phyloP scores from a whole-genome alignment of 2,113 vertebrate genomes.

The Centrocercus urophasianus region DNA sequence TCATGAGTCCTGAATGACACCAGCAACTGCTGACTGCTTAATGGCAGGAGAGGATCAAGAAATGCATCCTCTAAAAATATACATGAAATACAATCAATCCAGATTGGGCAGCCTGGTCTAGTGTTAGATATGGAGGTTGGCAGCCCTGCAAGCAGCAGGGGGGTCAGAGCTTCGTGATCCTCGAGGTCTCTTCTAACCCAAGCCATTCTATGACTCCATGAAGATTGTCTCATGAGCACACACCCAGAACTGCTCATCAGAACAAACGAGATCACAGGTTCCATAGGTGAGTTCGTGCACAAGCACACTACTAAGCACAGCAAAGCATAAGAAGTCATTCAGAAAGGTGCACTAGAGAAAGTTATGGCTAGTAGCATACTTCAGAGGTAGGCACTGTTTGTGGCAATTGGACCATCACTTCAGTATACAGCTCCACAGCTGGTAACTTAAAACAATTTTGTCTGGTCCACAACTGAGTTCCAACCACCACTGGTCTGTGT shows the following conservation, averaged over 20 bases:
- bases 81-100: not conserved
- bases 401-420: not conserved
- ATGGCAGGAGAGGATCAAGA: not conserved
- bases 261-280: not conserved
- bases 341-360: not conserved
- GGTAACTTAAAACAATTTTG: not conserved
- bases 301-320: not conserved
- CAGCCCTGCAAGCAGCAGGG: too few species aligned
- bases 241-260: not conserved
- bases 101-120: too few species aligned
- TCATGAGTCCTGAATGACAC: not conserved
- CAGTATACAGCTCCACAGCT: not conserved
- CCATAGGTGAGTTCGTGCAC: not conserved
- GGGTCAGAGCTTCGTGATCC: too few species aligned
- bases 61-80: not conserved
- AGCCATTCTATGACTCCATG: too few species aligned
- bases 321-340: not conserved
- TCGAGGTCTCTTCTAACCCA: too few species aligned
- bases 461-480: not conserved
- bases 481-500: fast-evolving
- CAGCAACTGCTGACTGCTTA: not conserved
- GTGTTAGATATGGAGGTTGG: too few species aligned
- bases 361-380: not conserved
- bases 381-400: conserved; percentile 12
- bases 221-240: not conserved